Evolutionary conservation across 92 coral and sea anemone genomes (phyloP).

Genomic region (Anthopleura xanthogrammica): DNA sequence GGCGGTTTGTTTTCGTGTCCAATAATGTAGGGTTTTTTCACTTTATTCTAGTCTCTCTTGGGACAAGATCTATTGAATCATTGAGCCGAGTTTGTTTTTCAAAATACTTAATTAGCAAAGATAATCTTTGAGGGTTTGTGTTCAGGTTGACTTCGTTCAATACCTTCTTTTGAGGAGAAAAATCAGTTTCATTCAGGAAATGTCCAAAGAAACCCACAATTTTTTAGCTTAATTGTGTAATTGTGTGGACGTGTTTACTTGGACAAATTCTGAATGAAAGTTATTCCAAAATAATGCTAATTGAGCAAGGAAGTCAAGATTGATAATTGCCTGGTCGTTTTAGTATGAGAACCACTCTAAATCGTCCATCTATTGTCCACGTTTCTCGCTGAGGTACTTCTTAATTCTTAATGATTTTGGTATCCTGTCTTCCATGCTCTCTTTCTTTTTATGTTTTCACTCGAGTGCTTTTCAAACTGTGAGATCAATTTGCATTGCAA

Average conservation of each 20-base stretch:
- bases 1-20: constrained; percentile 64
- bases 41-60: constrained; percentile 11
- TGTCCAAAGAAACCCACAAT: too few species aligned
- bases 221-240: too few species aligned
- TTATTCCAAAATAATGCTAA: neutral
- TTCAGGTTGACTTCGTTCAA: neutral
- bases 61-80: constrained; percentile 2
- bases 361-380: neutral
- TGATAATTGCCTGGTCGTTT: constrained; percentile 5
- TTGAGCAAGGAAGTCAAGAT: neutral
- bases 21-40: constrained; percentile 3
- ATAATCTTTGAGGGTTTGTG: neutral
- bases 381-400: neutral
- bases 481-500: constrained; percentile 31
- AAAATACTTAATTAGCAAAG: neutral
- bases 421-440: neutral
- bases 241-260: neutral
- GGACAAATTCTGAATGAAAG: neutral
- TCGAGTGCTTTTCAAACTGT: constrained; percentile 26
- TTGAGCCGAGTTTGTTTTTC: constrained; percentile 11
- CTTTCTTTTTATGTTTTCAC: constrained; percentile 16
- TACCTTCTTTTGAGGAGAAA: too few species aligned
- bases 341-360: neutral
- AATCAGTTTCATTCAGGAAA: neutral
- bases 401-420: neutral